Percentiles rank a stretch among this genome's conserved stretches.
phyloP scores from a whole-genome alignment of 2,888 invertebrate species.

The Megaustenia siamemsis region DNA sequence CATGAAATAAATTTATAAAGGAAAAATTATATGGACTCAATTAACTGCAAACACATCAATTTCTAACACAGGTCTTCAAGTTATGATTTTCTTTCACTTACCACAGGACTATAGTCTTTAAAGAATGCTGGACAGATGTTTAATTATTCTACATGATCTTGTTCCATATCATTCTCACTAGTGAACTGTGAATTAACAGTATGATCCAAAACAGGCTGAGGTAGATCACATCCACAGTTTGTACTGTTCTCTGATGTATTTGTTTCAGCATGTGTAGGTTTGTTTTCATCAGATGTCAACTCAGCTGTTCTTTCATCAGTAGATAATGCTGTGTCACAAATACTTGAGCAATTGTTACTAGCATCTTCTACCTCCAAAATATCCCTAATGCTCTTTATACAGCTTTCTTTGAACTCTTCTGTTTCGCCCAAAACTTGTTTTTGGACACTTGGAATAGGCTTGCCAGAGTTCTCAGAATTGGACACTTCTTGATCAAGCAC shows the following conservation, averaged over 20 bases:
- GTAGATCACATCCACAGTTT: not conserved
- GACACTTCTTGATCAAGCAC: too few species aligned
- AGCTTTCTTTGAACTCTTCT: not conserved
- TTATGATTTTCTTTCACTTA: not conserved
- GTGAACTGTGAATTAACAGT: not conserved
- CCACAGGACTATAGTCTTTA: not conserved
- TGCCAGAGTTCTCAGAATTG: not conserved
- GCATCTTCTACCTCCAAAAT: not conserved
- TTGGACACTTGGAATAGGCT: not conserved
- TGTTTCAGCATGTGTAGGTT: too few species aligned
- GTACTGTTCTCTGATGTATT: not conserved
- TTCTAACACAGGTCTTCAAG: not conserved
- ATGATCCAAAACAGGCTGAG: not conserved
- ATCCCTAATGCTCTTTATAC: not conserved
- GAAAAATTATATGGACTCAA: too few species aligned
- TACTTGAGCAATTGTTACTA: not conserved
- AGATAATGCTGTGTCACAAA: not conserved
- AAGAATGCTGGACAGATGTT: not conserved
- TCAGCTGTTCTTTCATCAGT: not conserved
- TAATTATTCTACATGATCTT: not conserved
- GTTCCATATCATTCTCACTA: not conserved
- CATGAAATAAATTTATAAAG: too few species aligned
- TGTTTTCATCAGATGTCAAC: not conserved
- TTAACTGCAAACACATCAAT: not conserved
- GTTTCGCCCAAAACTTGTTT: not conserved